Conservation (phyloP, 2,797 vertebrate species). For the Molossus alvarezi region DNA sequence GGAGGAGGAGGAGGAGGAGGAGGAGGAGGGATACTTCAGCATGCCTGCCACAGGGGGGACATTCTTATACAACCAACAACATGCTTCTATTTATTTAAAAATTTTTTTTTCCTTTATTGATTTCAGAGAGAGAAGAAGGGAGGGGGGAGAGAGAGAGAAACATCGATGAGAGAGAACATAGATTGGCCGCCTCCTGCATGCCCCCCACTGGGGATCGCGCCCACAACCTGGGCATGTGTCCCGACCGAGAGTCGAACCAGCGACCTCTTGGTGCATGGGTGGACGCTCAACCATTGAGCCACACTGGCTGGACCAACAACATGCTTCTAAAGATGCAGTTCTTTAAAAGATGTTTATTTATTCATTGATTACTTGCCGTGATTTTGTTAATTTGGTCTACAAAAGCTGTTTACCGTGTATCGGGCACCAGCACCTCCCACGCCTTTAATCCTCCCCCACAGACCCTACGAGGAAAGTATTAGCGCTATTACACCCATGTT, state of each 20-base stretch:
- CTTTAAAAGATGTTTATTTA: background rate
- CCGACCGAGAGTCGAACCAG: no score
- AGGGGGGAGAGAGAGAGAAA: no score
- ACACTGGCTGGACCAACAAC: background rate
- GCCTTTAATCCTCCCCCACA: no score
- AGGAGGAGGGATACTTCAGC: background rate
- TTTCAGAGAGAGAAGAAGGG: no score
- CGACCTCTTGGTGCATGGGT: no score
- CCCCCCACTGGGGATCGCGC: no score
- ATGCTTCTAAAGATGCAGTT: background rate
- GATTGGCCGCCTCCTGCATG: no score
- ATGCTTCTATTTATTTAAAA: background rate
- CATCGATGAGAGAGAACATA: no score
- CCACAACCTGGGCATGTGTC: no score
- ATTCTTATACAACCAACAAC: background rate
- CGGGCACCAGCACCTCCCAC: background rate
- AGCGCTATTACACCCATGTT: background rate
- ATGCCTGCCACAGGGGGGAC: background rate
- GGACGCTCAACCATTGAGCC: no score
- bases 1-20: no score
- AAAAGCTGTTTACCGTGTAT: background rate
- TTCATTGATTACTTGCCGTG: background rate
- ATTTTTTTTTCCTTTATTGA: no score
- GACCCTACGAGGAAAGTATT: background rate
- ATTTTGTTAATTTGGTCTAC: background rate